Conservation (phyloP, 2,113 vertebrate genomes). For the Anas platyrhynchos region DNA sequence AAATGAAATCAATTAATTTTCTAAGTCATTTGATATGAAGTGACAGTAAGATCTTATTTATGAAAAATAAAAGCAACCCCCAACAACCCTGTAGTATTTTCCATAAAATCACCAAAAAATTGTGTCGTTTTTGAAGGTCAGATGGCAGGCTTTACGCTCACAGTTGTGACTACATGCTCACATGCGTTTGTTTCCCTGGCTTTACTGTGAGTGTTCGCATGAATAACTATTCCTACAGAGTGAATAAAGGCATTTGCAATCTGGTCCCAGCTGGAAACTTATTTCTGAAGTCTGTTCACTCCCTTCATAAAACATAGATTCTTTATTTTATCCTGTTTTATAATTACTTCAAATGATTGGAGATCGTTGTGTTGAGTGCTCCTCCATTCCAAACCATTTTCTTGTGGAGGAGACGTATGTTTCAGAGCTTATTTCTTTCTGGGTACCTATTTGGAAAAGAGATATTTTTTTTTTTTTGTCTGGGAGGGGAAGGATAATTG, state of each 20-base stretch:
- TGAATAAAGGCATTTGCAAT: constrained; percentile 63
- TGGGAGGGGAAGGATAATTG: constrained; percentile 56
- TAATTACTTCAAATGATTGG: neutral
- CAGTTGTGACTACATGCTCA: constrained; percentile 24
- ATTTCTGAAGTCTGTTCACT: constrained; percentile 42
- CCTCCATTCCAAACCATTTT: neutral
- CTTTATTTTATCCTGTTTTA: constrained; percentile 23
- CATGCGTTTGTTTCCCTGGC: constrained; percentile 23
- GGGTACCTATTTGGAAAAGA: neutral
- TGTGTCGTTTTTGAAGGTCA: constrained; percentile 36
- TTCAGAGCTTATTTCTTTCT: constrained; percentile 26
- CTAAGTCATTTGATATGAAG: neutral
- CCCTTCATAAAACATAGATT: neutral
- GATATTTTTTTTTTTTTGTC: constrained; percentile 11
- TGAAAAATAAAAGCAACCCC: neutral
- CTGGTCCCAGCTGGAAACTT: constrained; percentile 59
- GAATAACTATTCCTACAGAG: constrained; percentile 45
- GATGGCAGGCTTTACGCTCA: constrained; percentile 30
- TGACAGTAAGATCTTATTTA: neutral
- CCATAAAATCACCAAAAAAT: neutral
- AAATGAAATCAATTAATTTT: neutral
- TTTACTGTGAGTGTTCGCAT: neutral
- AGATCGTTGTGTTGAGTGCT: neutral
- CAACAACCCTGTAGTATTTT: neutral
- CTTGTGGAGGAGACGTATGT: neutral